Evolutionary conservation across 2,888 invertebrate genomes (phyloP).

Genomic region (Eugnorisma glareosa): DNA sequence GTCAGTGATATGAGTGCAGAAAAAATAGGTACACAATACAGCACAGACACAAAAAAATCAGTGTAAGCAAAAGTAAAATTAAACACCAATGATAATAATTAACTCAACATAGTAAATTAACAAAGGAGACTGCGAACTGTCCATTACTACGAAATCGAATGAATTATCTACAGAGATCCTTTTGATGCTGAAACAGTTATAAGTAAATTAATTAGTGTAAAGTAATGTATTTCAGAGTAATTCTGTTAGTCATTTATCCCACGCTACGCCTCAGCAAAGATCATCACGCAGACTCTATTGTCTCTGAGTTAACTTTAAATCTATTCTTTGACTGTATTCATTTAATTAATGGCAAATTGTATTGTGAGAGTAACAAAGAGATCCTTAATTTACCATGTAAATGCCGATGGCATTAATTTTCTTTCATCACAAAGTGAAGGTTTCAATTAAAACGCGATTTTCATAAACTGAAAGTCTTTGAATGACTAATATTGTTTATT

Average conservation of each 20-base stretch:
- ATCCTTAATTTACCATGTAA: slow-evolving; percentile 33
- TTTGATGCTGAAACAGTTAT: slow-evolving; percentile 1
- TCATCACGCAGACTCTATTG: slow-evolving; percentile 48
- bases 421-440: slow-evolving; percentile 17
- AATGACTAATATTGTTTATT: slow-evolving; percentile 5
- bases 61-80: neutral
- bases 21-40: neutral
- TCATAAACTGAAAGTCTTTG: neutral
- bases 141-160: slow-evolving; percentile 20
- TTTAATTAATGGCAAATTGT: slow-evolving; percentile 48
- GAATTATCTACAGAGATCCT: slow-evolving; percentile 17
- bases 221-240: slow-evolving; percentile 32
- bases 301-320: slow-evolving; percentile 41
- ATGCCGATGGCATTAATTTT: slow-evolving; percentile 38
- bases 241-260: slow-evolving; percentile 29
- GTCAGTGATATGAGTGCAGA: neutral
- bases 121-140: neutral
- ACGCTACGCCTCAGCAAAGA: slow-evolving; percentile 35
- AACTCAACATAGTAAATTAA: neutral
- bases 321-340: slow-evolving; percentile 33
- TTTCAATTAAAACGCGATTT: slow-evolving; percentile 36
- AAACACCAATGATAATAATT: neutral
- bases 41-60: neutral
- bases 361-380: slow-evolving; percentile 47
- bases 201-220: slow-evolving; percentile 7